phyloP scores from a whole-genome alignment of 1,140 invertebrate species.

The Eufriesea mexicana region DNA sequence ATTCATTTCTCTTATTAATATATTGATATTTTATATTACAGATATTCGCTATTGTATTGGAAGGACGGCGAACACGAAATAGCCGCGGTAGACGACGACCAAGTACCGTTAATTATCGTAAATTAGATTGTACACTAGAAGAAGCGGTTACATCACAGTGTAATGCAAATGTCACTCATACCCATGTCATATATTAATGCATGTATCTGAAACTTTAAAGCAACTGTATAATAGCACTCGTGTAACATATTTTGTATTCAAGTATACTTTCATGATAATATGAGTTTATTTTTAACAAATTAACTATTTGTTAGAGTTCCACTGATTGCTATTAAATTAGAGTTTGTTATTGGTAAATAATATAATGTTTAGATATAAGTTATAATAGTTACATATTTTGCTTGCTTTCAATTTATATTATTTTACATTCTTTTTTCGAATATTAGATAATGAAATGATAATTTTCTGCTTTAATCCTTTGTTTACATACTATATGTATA shows the following conservation, averaged over 20 bases:
- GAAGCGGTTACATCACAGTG: constrained; percentile 85
- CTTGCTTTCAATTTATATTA: background rate
- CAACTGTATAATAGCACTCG: constrained; percentile 62
- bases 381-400: background rate
- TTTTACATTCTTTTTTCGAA: background rate
- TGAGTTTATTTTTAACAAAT: constrained; percentile 53
- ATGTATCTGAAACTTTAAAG: constrained; percentile 47
- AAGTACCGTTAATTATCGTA: constrained; percentile 84
- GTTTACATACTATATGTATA: background rate
- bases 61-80: constrained; percentile 82
- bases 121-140: constrained; percentile 85
- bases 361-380: background rate
- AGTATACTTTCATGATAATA: constrained; percentile 51
- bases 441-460: no score
- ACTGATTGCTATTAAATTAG: background rate
- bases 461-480: background rate
- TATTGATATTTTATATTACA: constrained; percentile 66
- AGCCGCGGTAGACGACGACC: constrained; percentile 81
- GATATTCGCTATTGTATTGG: constrained; percentile 84
- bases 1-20: background rate
- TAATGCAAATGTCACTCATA: constrained; percentile 80
- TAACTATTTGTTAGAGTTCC: constrained; percentile 19
- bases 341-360: background rate
- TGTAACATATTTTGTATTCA: constrained; percentile 68
- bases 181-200: constrained; percentile 81